Evolutionary conservation across 1,140 invertebrate genomes (phyloP), one percentile per base, ranked within the genome.

Genomic region (Lepidurus arcticus): DNA sequence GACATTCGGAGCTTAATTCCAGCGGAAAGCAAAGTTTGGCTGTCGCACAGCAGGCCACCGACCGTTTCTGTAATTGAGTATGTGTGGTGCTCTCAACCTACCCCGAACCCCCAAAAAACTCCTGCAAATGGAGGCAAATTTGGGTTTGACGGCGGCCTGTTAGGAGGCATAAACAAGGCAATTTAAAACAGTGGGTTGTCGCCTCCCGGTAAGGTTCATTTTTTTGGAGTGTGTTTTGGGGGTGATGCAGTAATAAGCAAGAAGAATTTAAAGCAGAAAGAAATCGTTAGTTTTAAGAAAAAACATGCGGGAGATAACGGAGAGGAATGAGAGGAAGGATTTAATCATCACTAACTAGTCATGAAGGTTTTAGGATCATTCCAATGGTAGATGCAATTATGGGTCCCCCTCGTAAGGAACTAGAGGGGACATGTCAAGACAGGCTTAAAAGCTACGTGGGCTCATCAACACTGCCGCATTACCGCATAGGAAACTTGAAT

Each of bases 11-110:
- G 16, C 21, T 65, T 65, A n/a, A 13, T 9, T 65, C 53, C 16
- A 65, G 53, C 21, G 16, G 53, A 65, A 65, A 65, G 53, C 53
- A 65, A 65, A 65, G 53, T 65, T 65, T 13, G 47, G 47, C 47
- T 65, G 53, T 65, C 53, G 34, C 34, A 65, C 53, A 65, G 53
- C 53, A 16, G 53, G 53, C 53, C 16, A 21, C 21, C 21, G 7
- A 65, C 6, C 21, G 34, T 65, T 65, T 21, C 21, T 10, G 53
- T 65, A 65, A 65, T 65, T 65, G 53, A 65, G 53, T n/a, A 65
- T 65, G 21, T 65, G 53, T 65, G 53, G n/a, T 65, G 7, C 53
- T 65, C 53, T 65, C 21, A n/a, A 21, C 16, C 16, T n/a, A 16
- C 9, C 53, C 8, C 1, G 6, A 65, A 16, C 8, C 16, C 16